Percentiles rank a stretch among this genome's conserved stretches.
phyloP scores from a whole-genome alignment of 2,888 invertebrate species.

The Xestia xanthographa region DNA sequence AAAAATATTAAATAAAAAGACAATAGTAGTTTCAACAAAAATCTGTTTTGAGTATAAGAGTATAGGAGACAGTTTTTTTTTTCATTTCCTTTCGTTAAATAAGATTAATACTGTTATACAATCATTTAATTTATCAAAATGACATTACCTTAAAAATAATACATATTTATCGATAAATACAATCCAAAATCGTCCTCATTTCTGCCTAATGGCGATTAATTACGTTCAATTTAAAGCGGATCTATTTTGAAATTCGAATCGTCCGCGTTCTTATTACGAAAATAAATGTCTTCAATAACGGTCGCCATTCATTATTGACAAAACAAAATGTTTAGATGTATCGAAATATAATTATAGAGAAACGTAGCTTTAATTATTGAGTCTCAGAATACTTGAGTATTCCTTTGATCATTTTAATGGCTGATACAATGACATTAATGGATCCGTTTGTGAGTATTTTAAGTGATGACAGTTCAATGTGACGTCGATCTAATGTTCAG shows the following conservation, averaged over 20 bases:
- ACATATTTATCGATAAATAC: constrained; percentile 47
- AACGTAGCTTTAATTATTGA: constrained; percentile 49
- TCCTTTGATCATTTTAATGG: constrained; percentile 66
- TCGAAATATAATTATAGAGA: constrained; percentile 54
- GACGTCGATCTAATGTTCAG: constrained; percentile 26
- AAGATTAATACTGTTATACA: neutral
- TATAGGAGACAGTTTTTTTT: no score
- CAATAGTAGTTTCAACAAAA: neutral
- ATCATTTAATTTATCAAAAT: constrained; percentile 19
- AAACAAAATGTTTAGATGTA: constrained; percentile 55
- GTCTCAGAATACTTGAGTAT: constrained; percentile 53
- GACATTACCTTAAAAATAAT: constrained; percentile 6
- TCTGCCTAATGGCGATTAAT: constrained; percentile 52
- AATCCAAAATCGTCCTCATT: constrained; percentile 47
- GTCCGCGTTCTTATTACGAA: constrained; percentile 56
- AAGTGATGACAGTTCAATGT: constrained; percentile 33
- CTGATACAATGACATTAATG: constrained; percentile 50
- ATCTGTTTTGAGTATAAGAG: no score
- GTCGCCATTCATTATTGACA: constrained; percentile 48
- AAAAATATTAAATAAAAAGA: neutral
- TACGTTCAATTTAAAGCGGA: constrained; percentile 48
- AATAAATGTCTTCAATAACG: constrained; percentile 49
- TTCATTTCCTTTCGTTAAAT: neutral
- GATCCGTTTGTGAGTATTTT: constrained; percentile 41
- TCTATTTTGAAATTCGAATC: constrained; percentile 60